phyloP scores from a whole-genome alignment of 1,140 invertebrate genomes.

The Philopotamus ludificatus region DNA sequence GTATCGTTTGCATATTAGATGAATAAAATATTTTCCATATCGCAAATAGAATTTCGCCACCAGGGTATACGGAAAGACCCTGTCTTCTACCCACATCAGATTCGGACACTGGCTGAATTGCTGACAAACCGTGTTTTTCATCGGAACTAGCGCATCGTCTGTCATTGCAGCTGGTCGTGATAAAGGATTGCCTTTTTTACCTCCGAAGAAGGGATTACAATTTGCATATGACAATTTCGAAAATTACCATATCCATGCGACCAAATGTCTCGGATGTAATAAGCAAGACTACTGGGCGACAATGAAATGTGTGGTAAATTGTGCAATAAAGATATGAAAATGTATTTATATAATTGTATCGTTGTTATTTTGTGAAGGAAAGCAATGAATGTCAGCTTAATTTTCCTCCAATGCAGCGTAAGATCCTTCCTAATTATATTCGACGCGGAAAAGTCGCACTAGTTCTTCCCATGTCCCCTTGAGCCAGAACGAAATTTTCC shows the following conservation, averaged over 20 bases:
- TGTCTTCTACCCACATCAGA: background rate
- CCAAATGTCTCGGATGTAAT: too few relatives aligned
- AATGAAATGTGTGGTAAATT: too few relatives aligned
- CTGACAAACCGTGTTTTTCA: background rate
- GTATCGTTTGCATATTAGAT: background rate
- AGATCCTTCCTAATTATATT: background rate
- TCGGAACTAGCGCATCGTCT: background rate
- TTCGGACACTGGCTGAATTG: background rate
- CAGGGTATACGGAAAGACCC: too few relatives aligned
- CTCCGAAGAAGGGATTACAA: background rate
- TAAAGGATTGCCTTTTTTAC: background rate
- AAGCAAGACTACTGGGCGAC: too few relatives aligned
- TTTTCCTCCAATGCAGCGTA: background rate
- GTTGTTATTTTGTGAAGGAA: too few relatives aligned
- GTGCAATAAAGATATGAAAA: too few relatives aligned
- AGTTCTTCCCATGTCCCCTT: background rate
- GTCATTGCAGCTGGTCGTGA: background rate
- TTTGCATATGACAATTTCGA: background rate
- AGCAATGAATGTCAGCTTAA: background rate
- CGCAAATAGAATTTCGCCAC: background rate
- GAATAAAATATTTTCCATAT: background rate
- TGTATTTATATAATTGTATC: too few relatives aligned
- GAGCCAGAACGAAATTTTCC: background rate
- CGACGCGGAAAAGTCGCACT: background rate
- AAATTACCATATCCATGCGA: too few relatives aligned